Percentiles rank a stretch among this genome's conserved stretches.
Conservation (phyloP, 2,113 vertebrate species). For the Carassius auratus region DNA sequence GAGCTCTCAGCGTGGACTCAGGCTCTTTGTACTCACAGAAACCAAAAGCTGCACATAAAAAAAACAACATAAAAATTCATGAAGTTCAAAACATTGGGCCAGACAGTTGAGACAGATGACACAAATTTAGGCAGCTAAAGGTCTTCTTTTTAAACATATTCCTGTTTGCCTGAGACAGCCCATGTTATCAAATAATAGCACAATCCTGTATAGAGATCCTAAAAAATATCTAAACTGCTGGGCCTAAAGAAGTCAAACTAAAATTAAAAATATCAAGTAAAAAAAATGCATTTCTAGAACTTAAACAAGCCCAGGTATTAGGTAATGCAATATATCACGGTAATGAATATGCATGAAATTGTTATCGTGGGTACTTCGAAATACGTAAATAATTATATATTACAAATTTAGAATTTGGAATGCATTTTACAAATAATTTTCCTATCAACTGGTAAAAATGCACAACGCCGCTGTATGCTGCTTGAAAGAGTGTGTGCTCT, state of each 20-base stretch:
- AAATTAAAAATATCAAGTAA: background rate
- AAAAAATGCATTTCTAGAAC: background rate
- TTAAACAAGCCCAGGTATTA: too few species aligned
- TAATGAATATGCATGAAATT: too few species aligned
- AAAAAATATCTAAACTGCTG: background rate
- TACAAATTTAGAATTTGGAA: too few species aligned
- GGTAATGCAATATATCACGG: too few species aligned
- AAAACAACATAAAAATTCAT: conserved; percentile 18
- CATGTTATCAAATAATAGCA: background rate
- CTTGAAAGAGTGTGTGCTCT: too few species aligned
- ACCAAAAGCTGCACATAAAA: conserved; percentile 84
- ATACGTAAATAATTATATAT: too few species aligned
- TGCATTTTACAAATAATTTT: too few species aligned
- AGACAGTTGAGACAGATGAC: background rate
- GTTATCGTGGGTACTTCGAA: too few species aligned
- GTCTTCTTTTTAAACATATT: background rate
- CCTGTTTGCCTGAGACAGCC: background rate
- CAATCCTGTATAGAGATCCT: background rate
- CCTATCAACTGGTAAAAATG: too few species aligned
- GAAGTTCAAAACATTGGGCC: background rate
- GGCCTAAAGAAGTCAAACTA: background rate
- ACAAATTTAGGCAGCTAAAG: background rate
- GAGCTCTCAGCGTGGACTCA: conserved; percentile 91
- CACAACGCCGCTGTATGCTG: too few species aligned
- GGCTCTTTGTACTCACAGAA: conserved; percentile 99